Percentiles rank a stretch among this genome's conserved stretches.
Conservation (phyloP, 1,140 invertebrate genomes). For the Marisa cornuarietis region DNA sequence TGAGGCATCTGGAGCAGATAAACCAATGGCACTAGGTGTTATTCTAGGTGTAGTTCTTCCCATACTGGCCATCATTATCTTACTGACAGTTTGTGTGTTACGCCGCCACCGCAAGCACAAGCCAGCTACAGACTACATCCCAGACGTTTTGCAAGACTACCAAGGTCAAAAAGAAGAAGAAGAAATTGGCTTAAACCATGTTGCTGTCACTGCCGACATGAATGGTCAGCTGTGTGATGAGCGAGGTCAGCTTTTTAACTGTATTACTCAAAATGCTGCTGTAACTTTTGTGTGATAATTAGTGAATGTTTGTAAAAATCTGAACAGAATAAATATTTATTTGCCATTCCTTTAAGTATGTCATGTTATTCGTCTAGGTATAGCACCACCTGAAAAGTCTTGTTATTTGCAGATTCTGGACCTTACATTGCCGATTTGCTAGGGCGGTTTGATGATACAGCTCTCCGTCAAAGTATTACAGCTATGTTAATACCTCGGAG, state of each 20-base stretch:
- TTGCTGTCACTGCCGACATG: slow-evolving; percentile 57
- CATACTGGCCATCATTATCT: slow-evolving; percentile 56
- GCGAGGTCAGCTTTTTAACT: slow-evolving; percentile 38
- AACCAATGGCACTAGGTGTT: slow-evolving; percentile 57
- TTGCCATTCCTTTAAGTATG: neutral
- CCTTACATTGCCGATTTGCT: slow-evolving; percentile 55
- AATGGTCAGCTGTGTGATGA: slow-evolving; percentile 53
- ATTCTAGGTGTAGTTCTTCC: slow-evolving; percentile 59
- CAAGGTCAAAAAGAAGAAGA: slow-evolving; percentile 53
- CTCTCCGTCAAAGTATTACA: slow-evolving; percentile 47
- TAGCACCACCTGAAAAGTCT: neutral
- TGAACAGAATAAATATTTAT: too few species aligned
- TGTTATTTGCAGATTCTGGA: slow-evolving; percentile 42
- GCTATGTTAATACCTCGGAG: slow-evolving; percentile 61
- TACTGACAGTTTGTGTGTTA: slow-evolving; percentile 58
- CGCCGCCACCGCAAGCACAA: slow-evolving; percentile 56
- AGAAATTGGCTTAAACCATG: slow-evolving; percentile 49
- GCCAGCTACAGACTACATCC: slow-evolving; percentile 52
- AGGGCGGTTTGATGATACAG: slow-evolving; percentile 51
- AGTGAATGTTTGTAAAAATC: neutral
- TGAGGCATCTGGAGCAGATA: slow-evolving; percentile 37
- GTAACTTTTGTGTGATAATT: slow-evolving; percentile 1
- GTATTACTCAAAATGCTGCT: neutral
- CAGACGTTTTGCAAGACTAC: slow-evolving; percentile 59
- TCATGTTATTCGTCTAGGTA: too few species aligned